phyloP scores from a whole-genome alignment of 2,888 invertebrate genomes.

The Psylliodes chrysocephalus region DNA sequence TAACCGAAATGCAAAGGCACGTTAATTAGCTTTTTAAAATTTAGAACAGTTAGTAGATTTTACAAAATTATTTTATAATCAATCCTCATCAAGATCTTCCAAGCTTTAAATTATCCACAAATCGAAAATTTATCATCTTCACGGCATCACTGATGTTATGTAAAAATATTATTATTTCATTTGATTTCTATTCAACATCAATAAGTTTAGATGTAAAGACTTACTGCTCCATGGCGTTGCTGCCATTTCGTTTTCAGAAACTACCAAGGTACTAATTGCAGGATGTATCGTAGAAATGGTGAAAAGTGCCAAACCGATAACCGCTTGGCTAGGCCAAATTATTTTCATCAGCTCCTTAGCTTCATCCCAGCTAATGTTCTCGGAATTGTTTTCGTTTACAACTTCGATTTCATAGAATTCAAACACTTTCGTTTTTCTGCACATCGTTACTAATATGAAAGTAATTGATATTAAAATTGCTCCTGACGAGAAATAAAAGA shows the following conservation, averaged over 20 bases:
- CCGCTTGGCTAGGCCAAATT: slow-evolving; percentile 17
- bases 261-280: slow-evolving; percentile 5
- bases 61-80: no score
- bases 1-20: no score
- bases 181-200: no score
- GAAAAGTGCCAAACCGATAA: neutral
- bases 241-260: slow-evolving; percentile 10
- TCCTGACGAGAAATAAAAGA: slow-evolving; percentile 19
- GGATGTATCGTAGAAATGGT: neutral
- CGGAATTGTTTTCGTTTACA: neutral
- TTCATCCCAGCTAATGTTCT: slow-evolving; percentile 8
- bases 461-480: slow-evolving; percentile 2
- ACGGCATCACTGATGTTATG: no score
- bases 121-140: no score
- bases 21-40: no score
- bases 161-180: no score
- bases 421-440: slow-evolving; percentile 6
- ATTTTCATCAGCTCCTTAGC: neutral
- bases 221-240: slow-evolving; percentile 11
- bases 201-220: neutral
- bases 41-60: no score
- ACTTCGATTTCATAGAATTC: slow-evolving; percentile 9
- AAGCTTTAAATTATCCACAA: no score
- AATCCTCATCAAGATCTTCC: no score
- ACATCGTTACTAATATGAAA: neutral